phyloP scores from a whole-genome alignment of 1,140 invertebrate species.

The Oncopeltus fasciatus region DNA sequence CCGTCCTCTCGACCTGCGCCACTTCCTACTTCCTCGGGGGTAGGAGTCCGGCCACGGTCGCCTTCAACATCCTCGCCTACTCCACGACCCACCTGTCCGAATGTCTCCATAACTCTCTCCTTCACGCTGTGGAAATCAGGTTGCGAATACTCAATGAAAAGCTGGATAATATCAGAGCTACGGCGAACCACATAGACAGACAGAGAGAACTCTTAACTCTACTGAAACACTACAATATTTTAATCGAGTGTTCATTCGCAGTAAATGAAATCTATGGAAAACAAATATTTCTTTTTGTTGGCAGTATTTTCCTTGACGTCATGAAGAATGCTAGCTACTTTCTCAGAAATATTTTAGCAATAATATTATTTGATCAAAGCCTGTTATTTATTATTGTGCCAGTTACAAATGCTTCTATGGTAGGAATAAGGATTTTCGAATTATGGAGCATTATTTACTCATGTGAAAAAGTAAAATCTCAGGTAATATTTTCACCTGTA shows the following conservation, averaged over 20 bases:
- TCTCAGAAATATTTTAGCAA: too few species aligned
- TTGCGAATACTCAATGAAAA: not conserved
- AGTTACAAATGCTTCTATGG: too few species aligned
- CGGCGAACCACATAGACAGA: not conserved
- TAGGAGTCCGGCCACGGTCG: too few species aligned
- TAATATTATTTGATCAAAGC: too few species aligned
- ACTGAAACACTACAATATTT: not conserved
- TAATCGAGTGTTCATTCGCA: not conserved
- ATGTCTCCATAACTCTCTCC: not conserved
- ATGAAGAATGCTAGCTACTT: not conserved
- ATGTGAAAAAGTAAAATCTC: too few species aligned
- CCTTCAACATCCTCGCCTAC: too few species aligned
- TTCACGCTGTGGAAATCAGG: not conserved
- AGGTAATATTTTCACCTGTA: too few species aligned
- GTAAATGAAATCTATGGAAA: not conserved
- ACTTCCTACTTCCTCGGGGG: too few species aligned
- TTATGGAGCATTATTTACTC: too few species aligned
- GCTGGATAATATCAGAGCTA: not conserved
- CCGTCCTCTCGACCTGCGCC: too few species aligned
- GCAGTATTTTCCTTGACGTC: not conserved
- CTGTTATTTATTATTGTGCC: too few species aligned
- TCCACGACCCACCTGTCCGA: not conserved
- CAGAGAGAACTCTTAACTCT: not conserved
- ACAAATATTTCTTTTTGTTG: not conserved
- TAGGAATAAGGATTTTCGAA: too few species aligned